Conservation (phyloP, 2,113 vertebrate genomes). For the Podarcis muralis region DNA sequence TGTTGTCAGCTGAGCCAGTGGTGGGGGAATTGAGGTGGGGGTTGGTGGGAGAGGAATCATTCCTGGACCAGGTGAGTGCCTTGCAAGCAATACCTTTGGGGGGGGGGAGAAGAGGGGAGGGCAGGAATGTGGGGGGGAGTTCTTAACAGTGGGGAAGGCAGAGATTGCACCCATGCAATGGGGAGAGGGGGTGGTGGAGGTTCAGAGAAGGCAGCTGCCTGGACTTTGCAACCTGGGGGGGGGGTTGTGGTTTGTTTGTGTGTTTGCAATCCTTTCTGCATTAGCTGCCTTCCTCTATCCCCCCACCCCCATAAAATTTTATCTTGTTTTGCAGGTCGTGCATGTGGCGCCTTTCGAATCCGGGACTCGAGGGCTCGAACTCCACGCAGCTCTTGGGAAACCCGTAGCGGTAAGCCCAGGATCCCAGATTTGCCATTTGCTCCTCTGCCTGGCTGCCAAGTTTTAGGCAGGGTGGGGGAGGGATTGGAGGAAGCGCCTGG, state of each 20-base stretch:
- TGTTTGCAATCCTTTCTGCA: background rate
- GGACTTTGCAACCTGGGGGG: background rate
- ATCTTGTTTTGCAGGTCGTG: background rate
- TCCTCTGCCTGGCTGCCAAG: too few relatives aligned
- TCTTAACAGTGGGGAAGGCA: background rate
- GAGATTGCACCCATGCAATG: background rate
- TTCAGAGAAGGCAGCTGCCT: too few relatives aligned
- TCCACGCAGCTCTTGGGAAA: too few relatives aligned
- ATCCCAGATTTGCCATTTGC: too few relatives aligned
- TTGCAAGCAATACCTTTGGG: background rate
- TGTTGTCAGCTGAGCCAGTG: background rate
- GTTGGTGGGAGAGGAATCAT: background rate
- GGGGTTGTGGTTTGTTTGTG: too few relatives aligned
- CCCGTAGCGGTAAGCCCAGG: too few relatives aligned
- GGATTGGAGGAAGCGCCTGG: too few relatives aligned
- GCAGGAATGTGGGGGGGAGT: too few relatives aligned
- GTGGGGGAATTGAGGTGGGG: background rate
- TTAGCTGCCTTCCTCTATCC: background rate
- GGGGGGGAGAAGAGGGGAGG: too few relatives aligned
- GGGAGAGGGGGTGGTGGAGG: background rate
- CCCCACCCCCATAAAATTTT: background rate
- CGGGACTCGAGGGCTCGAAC: too few relatives aligned
- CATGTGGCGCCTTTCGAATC: too few relatives aligned
- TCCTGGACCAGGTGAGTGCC: slow-evolving; percentile 2
- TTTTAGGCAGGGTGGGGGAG: too few relatives aligned